These are phyloP conservation scores for Myotis planiceps DNA, from an alignment of 2,797 vertebrate genomes.

Conservation along the genomic window DNA sequence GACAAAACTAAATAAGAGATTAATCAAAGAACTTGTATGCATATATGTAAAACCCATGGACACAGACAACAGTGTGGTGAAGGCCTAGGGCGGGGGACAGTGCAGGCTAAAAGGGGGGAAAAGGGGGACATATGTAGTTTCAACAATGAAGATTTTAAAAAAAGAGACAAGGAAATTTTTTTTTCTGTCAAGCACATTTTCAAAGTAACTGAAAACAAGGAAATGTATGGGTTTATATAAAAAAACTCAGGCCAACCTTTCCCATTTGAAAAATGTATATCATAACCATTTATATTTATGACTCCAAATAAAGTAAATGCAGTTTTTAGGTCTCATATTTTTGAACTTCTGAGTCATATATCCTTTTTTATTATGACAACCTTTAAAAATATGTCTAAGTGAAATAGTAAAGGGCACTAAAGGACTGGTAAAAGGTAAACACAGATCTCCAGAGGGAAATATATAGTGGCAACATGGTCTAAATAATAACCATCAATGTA, in stretches of 20 bases:
- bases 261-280: neutral
- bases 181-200: constrained; percentile 7
- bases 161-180: constrained; percentile 39
- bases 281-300: constrained; percentile 48
- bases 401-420: constrained; percentile 41
- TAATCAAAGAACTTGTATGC: too few species aligned
- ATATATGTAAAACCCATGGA: too few species aligned
- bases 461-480: neutral
- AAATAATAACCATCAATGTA: neutral
- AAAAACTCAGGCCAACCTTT: constrained; percentile 1
- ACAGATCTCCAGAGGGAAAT: constrained; percentile 33
- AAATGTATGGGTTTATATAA: constrained; percentile 44
- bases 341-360: constrained; percentile 50
- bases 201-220: constrained; percentile 49
- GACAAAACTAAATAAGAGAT: neutral
- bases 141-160: too few species aligned
- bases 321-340: constrained; percentile 44
- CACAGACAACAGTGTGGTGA: too few species aligned
- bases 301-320: constrained; percentile 20
- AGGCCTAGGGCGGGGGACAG: too few species aligned
- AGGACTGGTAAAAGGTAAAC: constrained; percentile 46
- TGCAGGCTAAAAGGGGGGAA: too few species aligned
- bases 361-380: constrained; percentile 19
- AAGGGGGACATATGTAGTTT: too few species aligned
- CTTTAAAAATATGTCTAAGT: constrained; percentile 14